Evolutionary conservation across 1,140 invertebrate genomes (phyloP).

Genomic region (Drosophila ercepeae): DNA sequence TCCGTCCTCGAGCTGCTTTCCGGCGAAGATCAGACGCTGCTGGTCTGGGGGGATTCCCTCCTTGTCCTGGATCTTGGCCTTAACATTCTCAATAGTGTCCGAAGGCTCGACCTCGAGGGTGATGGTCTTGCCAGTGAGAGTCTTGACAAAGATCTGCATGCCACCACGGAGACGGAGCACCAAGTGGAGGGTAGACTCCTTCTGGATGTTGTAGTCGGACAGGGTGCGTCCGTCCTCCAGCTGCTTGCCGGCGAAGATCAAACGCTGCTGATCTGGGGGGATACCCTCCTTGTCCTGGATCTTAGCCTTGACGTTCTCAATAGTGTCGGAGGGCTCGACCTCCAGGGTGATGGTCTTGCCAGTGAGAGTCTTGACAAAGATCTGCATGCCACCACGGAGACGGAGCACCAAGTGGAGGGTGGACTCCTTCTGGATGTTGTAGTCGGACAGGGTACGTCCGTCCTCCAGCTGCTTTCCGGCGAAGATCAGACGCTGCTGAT

Average conservation of each 20-base stretch:
- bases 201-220: constrained; percentile 92
- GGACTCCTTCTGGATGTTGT: constrained; percentile 92
- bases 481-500: constrained; percentile 90
- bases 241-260: constrained; percentile 92
- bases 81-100: constrained; percentile 36
- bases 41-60: constrained; percentile 57
- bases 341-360: constrained; percentile 93
- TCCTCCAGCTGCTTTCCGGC: constrained; percentile 91
- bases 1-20: constrained; percentile 40
- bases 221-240: constrained; percentile 92
- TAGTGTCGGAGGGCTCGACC: constrained; percentile 91
- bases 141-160: constrained; percentile 86
- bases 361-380: constrained; percentile 89
- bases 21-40: constrained; percentile 48
- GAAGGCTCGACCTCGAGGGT: constrained; percentile 36
- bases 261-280: constrained; percentile 89
- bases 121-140: constrained; percentile 88
- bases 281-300: constrained; percentile 91
- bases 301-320: constrained; percentile 91
- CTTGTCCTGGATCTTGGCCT: constrained; percentile 89
- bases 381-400: constrained; percentile 82
- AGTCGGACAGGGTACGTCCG: constrained; percentile 87
- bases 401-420: constrained; percentile 90
- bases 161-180: constrained; percentile 85
- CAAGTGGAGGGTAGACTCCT: constrained; percentile 91